Conservation (phyloP, 2,113 vertebrate genomes). For the Mobula birostris region DNA sequence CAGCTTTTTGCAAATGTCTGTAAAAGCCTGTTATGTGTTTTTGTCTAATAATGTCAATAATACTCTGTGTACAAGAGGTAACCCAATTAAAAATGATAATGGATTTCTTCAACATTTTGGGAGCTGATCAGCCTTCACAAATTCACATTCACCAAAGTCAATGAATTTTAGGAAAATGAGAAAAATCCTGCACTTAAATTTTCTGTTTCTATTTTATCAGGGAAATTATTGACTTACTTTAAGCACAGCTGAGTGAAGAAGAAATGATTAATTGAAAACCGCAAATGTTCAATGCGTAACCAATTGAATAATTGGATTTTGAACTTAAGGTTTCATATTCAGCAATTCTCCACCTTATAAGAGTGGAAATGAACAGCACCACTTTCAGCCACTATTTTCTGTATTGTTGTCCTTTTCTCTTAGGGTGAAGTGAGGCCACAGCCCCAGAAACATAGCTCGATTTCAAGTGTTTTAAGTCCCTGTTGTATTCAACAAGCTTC, state of each 20-base stretch:
- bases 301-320: conserved; percentile 28
- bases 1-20: conserved; percentile 1
- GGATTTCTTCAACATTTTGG: background rate
- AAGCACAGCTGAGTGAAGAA: background rate
- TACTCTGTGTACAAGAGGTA: background rate
- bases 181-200: background rate
- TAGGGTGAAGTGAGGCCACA: conserved; percentile 32
- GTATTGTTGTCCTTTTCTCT: conserved; percentile 1
- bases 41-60: conserved; percentile 30
- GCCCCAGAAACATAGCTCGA: background rate
- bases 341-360: conserved; percentile 18
- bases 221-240: conserved; percentile 18
- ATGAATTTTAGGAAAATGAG: background rate
- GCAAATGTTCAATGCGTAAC: conserved; percentile 21
- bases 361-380: background rate
- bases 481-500: conserved; percentile 23
- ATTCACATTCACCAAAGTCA: background rate
- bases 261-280: conserved; percentile 33
- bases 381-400: conserved; percentile 11
- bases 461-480: conserved; percentile 25
- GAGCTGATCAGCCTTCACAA: background rate
- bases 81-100: conserved; percentile 33
- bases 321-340: background rate
- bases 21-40: conserved; percentile 7
- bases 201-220: background rate